Evolutionary conservation across 2,113 vertebrate species (phyloP).

Genomic region (Hydropotes inermis): DNA sequence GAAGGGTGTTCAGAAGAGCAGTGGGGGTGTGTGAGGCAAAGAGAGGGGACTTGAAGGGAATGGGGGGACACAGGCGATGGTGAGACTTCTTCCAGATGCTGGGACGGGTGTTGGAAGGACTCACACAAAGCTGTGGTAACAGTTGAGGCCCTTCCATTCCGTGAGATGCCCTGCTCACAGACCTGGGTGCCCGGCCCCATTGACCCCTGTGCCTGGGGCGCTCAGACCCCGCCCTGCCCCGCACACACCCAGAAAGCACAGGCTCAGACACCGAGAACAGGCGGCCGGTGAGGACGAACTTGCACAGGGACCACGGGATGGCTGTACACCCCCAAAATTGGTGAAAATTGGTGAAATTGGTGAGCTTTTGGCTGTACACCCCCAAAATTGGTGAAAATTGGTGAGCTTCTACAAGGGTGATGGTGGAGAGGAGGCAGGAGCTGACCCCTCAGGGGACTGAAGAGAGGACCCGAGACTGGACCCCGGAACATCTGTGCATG

Average conservation of each 20-base stretch:
- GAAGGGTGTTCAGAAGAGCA: not conserved
- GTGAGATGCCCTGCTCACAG: not conserved
- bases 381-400: not conserved
- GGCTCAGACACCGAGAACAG: not conserved
- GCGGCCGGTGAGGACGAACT: not conserved
- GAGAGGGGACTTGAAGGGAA: not conserved
- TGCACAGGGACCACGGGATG: not conserved
- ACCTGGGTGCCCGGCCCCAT: not conserved
- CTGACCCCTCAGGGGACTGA: not conserved
- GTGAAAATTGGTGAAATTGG: rapidly evolving
- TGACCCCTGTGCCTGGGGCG: not conserved
- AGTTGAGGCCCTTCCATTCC: not conserved
- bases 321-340: not conserved
- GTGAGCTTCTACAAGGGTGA: not conserved
- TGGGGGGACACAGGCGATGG: not conserved
- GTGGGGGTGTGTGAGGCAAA: not conserved
- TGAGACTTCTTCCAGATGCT: not conserved
- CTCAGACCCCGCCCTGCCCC: not conserved
- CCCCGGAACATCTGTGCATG: not conserved
- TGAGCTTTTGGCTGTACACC: not conserved
- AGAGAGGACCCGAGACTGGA: not conserved
- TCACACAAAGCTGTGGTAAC: not conserved
- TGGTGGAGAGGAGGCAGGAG: not conserved
- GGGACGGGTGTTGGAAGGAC: not conserved
- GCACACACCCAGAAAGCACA: not conserved